Evolutionary conservation across 2,888 invertebrate genomes (phyloP).

Genomic region (Diarsia mendica): DNA sequence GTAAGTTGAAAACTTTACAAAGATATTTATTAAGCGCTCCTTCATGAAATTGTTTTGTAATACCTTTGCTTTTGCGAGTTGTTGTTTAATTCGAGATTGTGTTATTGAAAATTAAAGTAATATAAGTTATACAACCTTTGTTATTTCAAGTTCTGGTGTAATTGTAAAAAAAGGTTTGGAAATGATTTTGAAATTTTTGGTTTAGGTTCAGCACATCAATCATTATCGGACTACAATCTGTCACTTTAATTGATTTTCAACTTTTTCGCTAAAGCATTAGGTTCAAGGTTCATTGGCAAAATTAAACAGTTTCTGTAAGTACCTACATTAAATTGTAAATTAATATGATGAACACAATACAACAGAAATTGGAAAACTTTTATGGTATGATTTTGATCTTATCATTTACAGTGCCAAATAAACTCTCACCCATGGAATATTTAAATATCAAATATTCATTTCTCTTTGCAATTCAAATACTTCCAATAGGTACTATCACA

Average conservation of each 20-base stretch:
- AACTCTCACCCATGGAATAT: not conserved
- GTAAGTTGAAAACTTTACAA: slow-evolving; percentile 38
- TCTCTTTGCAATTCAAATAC: not conserved
- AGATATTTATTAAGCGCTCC: slow-evolving; percentile 34
- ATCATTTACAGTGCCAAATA: not conserved
- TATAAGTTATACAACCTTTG: not conserved
- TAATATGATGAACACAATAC: not conserved
- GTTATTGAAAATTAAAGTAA: not conserved
- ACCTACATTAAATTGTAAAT: not conserved
- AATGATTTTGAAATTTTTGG: no score
- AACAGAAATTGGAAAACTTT: not conserved
- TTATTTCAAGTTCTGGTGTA: not conserved
- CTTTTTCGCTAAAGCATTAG: no score
- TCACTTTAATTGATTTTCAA: no score
- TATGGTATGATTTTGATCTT: not conserved
- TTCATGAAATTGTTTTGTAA: slow-evolving; percentile 41
- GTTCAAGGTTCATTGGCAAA: no score
- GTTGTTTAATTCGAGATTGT: slow-evolving; percentile 6
- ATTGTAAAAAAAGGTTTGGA: not conserved
- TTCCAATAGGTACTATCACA: not conserved
- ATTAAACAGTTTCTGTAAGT: not conserved
- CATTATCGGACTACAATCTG: no score
- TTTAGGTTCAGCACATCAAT: no score
- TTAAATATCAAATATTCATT: slow-evolving; percentile 5
- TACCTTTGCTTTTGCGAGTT: slow-evolving; percentile 22